Conservation (phyloP, 2,797 vertebrate species). For the Alfaro cultratus region DNA sequence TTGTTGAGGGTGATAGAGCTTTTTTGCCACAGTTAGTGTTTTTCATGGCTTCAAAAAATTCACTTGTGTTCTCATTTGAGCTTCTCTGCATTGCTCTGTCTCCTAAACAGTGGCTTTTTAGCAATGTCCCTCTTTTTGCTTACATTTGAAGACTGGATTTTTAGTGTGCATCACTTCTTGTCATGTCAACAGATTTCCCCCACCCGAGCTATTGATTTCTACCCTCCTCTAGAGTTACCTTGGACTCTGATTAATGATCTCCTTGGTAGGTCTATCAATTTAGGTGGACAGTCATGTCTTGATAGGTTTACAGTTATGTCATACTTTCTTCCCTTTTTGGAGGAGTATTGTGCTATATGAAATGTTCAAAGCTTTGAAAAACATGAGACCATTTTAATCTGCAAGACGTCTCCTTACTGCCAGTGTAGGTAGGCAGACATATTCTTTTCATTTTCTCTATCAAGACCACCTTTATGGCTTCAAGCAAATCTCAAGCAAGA, state of each 20-base stretch:
- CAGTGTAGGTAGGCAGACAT: neutral
- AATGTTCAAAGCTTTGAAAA: neutral
- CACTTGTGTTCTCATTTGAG: neutral
- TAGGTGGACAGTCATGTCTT: neutral
- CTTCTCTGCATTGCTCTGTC: neutral
- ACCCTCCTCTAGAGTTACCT: neutral
- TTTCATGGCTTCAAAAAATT: neutral
- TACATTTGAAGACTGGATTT: neutral
- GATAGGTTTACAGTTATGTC: neutral
- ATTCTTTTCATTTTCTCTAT: neutral
- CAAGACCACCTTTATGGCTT: neutral
- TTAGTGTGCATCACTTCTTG: neutral
- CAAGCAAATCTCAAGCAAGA: neutral
- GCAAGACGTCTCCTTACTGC: neutral
- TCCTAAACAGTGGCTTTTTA: neutral
- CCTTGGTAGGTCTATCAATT: neutral
- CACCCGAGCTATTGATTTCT: neutral
- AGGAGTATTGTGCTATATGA: neutral
- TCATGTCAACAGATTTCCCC: neutral
- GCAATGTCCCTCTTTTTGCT: neutral
- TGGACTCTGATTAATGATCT: neutral
- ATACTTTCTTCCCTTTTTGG: neutral
- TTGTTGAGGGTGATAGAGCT: neutral
- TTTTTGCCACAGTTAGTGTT: neutral
- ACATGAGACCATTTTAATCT: neutral